Base-by-base conservation (phyloP, 2,113 vertebrate species). In the Megaceryle maxima region DNA sequence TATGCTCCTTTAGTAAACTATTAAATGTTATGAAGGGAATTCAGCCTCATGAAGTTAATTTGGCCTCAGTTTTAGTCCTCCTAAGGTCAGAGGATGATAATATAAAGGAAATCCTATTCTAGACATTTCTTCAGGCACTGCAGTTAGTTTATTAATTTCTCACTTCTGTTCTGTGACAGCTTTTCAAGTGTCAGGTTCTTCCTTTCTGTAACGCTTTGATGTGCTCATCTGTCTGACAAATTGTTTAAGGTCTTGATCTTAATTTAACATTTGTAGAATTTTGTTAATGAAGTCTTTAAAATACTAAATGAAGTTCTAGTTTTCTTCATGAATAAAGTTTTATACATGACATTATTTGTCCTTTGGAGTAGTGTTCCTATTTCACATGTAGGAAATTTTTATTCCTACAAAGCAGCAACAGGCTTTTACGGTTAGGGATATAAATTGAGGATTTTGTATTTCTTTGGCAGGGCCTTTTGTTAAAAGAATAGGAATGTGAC, bases 201-300 rank as follows among this genome's bases (percentile, higher is more conserved):
- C 72, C 59, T 76, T 83, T 95, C 83, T 53, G 43, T 76, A 87
- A 66, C 4, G 13, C 93, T 95, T 95, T 95, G 93, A 91, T 94
- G 67, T 73, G 37, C 50, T 96, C 41, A n/a, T 94, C 87, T 87
- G 53, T 87, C 86, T 96, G 78, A 92, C 91, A 83, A 85, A 89
- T 53, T 77, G 22, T 76, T 87, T 88, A 86, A 84, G 91, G 56
- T 89, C 83, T 72, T 92, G 57, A 72, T 91, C 37, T 83, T 94
- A 86, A 83, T 83, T 90, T 91, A 90, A 92, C 68, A 25, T 95
- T 88, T 80, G n/a, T 83, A 74, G 50, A 43, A 46, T 87, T 95
- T 97, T 91, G 37, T 91, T 95, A 97, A 96, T 77, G 63, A 92
- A 72, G 66, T 83, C 73, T 88, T 89, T 88, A 95, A 90, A 96